Percentiles rank a stretch among this genome's conserved stretches.
phyloP scores from a whole-genome alignment of 2,113 vertebrate species.

The Sinocyclocheilus maitianheensis region DNA sequence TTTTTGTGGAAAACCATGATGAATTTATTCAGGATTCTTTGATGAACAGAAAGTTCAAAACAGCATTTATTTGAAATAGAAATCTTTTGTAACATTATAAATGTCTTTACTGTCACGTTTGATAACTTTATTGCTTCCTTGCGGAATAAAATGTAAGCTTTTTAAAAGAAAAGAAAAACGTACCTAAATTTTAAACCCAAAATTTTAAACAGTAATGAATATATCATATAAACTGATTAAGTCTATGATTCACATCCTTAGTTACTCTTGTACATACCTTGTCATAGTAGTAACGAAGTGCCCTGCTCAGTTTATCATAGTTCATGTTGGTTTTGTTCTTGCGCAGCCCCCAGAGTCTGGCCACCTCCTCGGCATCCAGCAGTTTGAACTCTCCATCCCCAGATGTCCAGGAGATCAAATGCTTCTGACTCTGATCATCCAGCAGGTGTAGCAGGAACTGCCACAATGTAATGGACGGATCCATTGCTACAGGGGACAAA shows the following conservation, averaged over 20 bases:
- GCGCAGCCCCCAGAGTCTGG: slow-evolving; percentile 87
- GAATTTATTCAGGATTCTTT: too few relatives aligned
- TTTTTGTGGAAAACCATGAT: too few relatives aligned
- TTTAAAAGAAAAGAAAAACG: too few relatives aligned
- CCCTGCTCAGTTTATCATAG: slow-evolving; percentile 88
- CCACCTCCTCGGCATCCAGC: slow-evolving; percentile 87
- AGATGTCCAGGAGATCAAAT: slow-evolving; percentile 89
- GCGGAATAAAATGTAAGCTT: too few relatives aligned
- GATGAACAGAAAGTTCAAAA: too few relatives aligned
- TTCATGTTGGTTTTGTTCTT: slow-evolving; percentile 96
- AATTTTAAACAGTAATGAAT: background rate
- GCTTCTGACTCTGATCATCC: slow-evolving; percentile 83
- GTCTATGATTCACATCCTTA: background rate
- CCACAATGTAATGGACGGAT: slow-evolving; percentile 90
- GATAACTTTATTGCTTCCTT: too few relatives aligned
- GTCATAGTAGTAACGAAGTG: slow-evolving; percentile 86
- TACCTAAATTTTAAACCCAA: too few relatives aligned
- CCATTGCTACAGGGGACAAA: slow-evolving; percentile 74
- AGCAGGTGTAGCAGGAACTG: slow-evolving; percentile 90
- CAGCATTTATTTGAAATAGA: too few relatives aligned
- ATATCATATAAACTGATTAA: too few relatives aligned
- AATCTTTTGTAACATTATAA: too few relatives aligned
- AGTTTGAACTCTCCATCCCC: slow-evolving; percentile 88
- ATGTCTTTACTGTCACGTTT: too few relatives aligned
- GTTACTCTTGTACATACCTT: slow-evolving; percentile 70